Conservation (phyloP, 1,140 invertebrate genomes). For the Anthonomus grandis region DNA sequence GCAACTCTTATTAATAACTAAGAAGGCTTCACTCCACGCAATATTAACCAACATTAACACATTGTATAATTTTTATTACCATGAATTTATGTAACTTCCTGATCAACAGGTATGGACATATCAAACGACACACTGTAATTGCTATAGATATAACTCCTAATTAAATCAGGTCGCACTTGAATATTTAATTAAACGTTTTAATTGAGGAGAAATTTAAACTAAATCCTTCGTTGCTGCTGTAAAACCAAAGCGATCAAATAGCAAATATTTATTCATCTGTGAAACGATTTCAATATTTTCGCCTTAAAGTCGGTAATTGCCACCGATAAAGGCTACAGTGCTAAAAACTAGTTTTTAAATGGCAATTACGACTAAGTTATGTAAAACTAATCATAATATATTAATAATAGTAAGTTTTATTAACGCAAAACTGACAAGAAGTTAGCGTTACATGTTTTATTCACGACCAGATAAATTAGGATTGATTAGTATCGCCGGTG, state of each 20-base stretch:
- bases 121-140: too few species aligned
- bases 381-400: constrained; percentile 31
- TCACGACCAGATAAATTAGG: constrained; percentile 29
- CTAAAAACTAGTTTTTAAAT: constrained; percentile 27
- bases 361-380: constrained; percentile 30
- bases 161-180: too few species aligned
- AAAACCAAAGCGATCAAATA: constrained; percentile 7
- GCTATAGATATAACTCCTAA: too few species aligned
- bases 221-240: too few species aligned
- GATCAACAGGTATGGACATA: too few species aligned
- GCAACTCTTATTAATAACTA: too few species aligned
- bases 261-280: constrained; percentile 10
- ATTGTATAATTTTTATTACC: too few species aligned
- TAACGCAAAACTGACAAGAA: constrained; percentile 30
- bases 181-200: too few species aligned
- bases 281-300: constrained; percentile 8
- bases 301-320: constrained; percentile 13
- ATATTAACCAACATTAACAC: too few species aligned
- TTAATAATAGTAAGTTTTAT: constrained; percentile 32
- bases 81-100: too few species aligned
- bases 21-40: too few species aligned
- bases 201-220: too few species aligned
- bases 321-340: constrained; percentile 10
- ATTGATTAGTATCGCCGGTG: constrained; percentile 26
- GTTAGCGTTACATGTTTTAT: constrained; percentile 30